Evolutionary conservation across 1,140 invertebrate genomes (phyloP), one percentile per base, ranked within the genome.

Genomic region (Venturia canescens): DNA sequence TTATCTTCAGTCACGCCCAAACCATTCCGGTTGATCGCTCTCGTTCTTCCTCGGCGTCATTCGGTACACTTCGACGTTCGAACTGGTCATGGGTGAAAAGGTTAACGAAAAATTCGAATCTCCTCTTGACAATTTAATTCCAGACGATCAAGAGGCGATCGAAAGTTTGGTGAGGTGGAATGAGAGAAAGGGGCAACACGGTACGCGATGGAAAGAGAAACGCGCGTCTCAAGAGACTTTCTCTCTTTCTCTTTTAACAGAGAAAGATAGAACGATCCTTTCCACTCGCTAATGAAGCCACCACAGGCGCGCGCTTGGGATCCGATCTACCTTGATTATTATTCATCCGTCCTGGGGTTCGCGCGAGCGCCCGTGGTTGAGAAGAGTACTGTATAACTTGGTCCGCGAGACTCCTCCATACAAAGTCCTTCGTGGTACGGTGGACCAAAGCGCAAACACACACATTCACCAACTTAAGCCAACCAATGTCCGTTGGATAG

Each of bases 281-380:
- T 66, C 31, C 75, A 77, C 71, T 80, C 53, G 78, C 57, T 86
- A 84, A 85, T 84, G 84, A 80, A 84, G 57, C 83, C 63, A 44
- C 53, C 31, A 21, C 57, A 80, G 31, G 81, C 71, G 63, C 63
- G 69, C 48, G n/a, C 53, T 48, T 63, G 27, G 57, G 66, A 84
- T 83, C 75, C 70, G 63, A 86, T 84, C 78, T 83, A 83, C 82
- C 83, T 87, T 87, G 83, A 87, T 87, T 87, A 87, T 87, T 87
- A 87, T 84, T 66, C 81, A 66, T 80, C 53, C 75, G 75, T 80
- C 72, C 71, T 75, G 71, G 70, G 50, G 75, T 77, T 66, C 53
- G 60, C 75, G 57, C 27, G n/a, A 48, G 23, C 21, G 23, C 50
- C 50, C 50, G 50, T 44, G 38, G 13, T 77, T 38, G 21, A 66